These are phyloP conservation scores for Dinoponera quadriceps DNA, from an alignment of 1,140 invertebrate species.

Conservation along the genomic window DNA sequence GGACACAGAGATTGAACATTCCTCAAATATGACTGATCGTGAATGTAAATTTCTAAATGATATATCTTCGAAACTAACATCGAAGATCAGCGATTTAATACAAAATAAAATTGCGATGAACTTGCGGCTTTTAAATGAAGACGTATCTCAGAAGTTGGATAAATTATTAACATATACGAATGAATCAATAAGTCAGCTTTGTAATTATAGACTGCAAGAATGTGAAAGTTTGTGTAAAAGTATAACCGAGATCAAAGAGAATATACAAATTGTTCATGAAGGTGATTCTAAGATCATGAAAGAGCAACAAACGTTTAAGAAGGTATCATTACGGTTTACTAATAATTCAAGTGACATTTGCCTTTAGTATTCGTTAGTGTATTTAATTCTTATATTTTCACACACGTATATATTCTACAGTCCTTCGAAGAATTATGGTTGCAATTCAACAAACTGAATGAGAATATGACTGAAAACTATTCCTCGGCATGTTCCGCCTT, in stretches of 20 bases:
- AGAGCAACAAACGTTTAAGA: constrained; percentile 67
- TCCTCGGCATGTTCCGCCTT: constrained; percentile 68
- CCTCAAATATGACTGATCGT: constrained; percentile 67
- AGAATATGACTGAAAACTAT: constrained; percentile 65
- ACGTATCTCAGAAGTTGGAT: constrained; percentile 75
- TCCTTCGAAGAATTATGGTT: constrained; percentile 71
- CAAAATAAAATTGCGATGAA: constrained; percentile 77
- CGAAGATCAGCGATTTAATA: constrained; percentile 74
- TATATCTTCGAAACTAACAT: constrained; percentile 69
- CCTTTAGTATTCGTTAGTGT: not conserved
- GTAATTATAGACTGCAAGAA: constrained; percentile 68
- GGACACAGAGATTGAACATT: constrained; percentile 67
- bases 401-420: constrained; percentile 64
- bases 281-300: constrained; percentile 71
- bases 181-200: constrained; percentile 74
- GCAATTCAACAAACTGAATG: constrained; percentile 69
- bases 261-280: constrained; percentile 65
- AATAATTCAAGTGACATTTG: not conserved
- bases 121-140: constrained; percentile 70
- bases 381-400: not conserved
- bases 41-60: constrained; percentile 70
- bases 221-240: constrained; percentile 70
- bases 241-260: constrained; percentile 69
- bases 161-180: constrained; percentile 68
- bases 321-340: constrained; percentile 62